Conservation (phyloP, 2,113 vertebrate species). For the Xenopus laevis region DNA sequence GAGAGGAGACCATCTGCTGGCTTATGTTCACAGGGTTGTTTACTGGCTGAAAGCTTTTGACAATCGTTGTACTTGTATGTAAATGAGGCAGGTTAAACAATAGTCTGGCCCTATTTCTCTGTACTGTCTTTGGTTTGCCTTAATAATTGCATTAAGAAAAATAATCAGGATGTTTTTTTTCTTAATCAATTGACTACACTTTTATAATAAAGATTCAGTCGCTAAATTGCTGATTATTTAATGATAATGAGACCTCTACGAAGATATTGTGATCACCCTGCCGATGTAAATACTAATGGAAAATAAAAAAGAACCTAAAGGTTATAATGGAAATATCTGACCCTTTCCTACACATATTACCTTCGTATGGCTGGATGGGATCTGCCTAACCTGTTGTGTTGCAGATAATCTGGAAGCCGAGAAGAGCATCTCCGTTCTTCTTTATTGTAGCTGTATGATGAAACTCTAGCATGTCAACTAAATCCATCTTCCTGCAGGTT, state of each 20-base stretch:
- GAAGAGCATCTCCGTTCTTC: background rate
- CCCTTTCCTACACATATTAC: too few species aligned
- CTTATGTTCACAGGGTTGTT: slow-evolving; percentile 61
- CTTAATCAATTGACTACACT: slow-evolving; percentile 74
- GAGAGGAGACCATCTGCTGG: slow-evolving; percentile 76
- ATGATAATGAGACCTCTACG: slow-evolving; percentile 69
- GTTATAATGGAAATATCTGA: too few species aligned
- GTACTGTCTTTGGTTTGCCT: slow-evolving; percentile 69
- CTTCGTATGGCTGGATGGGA: too few species aligned
- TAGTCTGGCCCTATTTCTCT: slow-evolving; percentile 68
- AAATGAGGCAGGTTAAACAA: slow-evolving; percentile 70
- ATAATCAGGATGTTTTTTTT: too few species aligned
- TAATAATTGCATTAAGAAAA: slow-evolving; percentile 77
- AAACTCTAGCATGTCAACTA: slow-evolving; percentile 5
- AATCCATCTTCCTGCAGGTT: slow-evolving; percentile 44
- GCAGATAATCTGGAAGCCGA: too few species aligned
- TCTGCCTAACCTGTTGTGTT: too few species aligned
- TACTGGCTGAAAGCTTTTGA: slow-evolving; percentile 60
- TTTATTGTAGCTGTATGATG: background rate
- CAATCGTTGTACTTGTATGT: slow-evolving; percentile 62
- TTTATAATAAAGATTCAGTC: slow-evolving; percentile 68
- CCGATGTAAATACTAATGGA: too few species aligned
- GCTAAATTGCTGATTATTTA: slow-evolving; percentile 76
- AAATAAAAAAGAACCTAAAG: too few species aligned
- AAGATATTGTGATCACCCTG: too few species aligned